Base-by-base conservation (phyloP, 2,888 invertebrate genomes). In the Diloba caeruleocephala region DNA sequence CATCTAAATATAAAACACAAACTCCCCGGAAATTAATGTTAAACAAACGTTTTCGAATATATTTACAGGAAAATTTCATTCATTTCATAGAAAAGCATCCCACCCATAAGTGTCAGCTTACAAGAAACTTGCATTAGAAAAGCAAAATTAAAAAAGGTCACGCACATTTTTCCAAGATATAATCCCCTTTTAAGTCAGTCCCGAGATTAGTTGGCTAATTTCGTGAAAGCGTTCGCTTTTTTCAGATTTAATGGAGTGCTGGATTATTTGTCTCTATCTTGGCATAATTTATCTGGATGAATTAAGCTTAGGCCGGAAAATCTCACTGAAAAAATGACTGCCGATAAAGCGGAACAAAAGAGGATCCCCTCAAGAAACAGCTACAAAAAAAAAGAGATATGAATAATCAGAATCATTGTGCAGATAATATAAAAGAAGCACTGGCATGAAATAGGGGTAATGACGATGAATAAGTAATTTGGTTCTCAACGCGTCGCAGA, bases 221-320 rank as follows among this genome's bases (percentile, higher is more conserved):
- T 88, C 85, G 85, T 88, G 85, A 90, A 89, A 89, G 88, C 88
- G 78, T 85, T 85, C 82, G 78, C 82, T 84, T 86, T 84, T 85
- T 82, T 74, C 75, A 81, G 85, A 86, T 88, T 90, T 90, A 90
- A 88, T 88, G 87, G 87, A 86, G 84, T 85, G 79, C 76, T 63
- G 82, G 89, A 87, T 87, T 71, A 72, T 72, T 73, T 66, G 71
- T 73, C 66, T 73, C 66, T 72, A 84, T 87, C 85, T 81, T 66
- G 69, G 79, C 80, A 87, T 85, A 87, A 90, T 89, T 89, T 89
- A 89, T 89, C 80, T 79, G 74, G 74, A 71, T 69, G 79, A 85
- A 82, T 85, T 82, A 81, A 79, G 77, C 75, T 72, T 71, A 70
- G 65, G 68, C 63, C 71, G 77, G 70, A 73, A 82, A 86, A 81